Evolutionary conservation across 2,797 vertebrate genomes (phyloP).

Genomic region (Sebastes flavidus): DNA sequence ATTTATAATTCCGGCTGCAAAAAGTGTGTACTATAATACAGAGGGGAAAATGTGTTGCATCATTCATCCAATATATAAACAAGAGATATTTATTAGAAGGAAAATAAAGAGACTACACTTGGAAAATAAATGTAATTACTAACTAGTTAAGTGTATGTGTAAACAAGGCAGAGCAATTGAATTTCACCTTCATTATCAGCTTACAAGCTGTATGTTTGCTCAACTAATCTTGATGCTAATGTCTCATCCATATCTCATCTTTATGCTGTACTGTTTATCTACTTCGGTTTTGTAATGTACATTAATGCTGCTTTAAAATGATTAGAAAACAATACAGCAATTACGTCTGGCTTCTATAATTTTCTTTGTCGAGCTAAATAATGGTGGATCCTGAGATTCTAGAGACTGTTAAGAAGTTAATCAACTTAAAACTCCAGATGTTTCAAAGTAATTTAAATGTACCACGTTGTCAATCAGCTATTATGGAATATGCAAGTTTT

Average conservation of each 20-base stretch:
- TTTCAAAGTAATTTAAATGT: not conserved
- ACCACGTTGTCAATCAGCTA: not conserved
- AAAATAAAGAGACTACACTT: not conserved
- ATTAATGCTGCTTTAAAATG: not conserved
- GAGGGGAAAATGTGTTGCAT: not conserved
- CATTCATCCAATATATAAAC: not conserved
- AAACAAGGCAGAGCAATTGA: not conserved
- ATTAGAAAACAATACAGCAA: not conserved
- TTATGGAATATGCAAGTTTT: not conserved
- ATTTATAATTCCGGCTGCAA: not conserved
- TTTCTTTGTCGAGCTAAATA: not conserved
- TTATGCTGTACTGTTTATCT: not conserved
- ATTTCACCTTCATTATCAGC: not conserved
- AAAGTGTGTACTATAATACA: not conserved
- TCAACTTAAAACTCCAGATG: not conserved
- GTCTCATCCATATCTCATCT: not conserved
- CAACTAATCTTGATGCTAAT: not conserved
- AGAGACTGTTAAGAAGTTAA: not conserved
- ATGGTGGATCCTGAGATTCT: not conserved
- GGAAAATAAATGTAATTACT: not conserved
- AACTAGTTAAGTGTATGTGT: not conserved
- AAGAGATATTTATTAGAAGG: not conserved
- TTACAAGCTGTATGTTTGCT: not conserved
- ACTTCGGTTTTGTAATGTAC: not conserved
- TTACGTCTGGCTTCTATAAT: not conserved